Evolutionary conservation across 2,888 invertebrate species (phyloP).

Genomic region (Lasioglossum pauxillum): DNA sequence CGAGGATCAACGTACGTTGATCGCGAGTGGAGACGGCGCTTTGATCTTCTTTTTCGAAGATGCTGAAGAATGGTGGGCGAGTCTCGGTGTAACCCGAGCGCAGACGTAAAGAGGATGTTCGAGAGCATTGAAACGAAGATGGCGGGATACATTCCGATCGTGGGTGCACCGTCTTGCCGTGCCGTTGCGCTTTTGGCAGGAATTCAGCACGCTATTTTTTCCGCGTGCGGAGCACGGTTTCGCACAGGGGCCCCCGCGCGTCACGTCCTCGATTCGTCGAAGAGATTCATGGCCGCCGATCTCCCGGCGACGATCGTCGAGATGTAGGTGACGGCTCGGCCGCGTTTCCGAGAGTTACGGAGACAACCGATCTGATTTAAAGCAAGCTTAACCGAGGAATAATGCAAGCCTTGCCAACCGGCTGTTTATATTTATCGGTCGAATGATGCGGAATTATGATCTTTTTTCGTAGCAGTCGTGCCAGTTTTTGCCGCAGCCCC

Average conservation of each 20-base stretch:
- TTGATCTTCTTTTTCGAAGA: constrained; percentile 3
- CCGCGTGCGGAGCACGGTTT: constrained; percentile 20
- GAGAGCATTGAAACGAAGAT: constrained; percentile 14
- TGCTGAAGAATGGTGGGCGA: not conserved
- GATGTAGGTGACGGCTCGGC: constrained; percentile 66
- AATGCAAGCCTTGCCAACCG: constrained; percentile 57
- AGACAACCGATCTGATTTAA: constrained; percentile 66
- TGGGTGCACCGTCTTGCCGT: constrained; percentile 33
- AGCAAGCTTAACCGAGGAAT: constrained; percentile 61
- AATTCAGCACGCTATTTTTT: constrained; percentile 64
- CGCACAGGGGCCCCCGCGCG: constrained; percentile 5
- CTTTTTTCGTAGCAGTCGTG: not conserved
- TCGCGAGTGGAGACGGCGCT: not conserved
- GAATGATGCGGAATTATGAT: constrained; percentile 52
- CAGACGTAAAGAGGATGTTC: constrained; percentile 7
- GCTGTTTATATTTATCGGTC: constrained; percentile 67
- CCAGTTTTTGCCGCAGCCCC: not conserved
- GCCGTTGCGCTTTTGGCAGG: constrained; percentile 59
- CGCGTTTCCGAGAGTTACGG: constrained; percentile 68
- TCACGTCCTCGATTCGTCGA: constrained; percentile 67
- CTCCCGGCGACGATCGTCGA: constrained; percentile 60
- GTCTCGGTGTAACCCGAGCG: not conserved
- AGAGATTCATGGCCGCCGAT: constrained; percentile 67
- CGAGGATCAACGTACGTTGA: not conserved
- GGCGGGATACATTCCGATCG: constrained; percentile 27